These are phyloP conservation scores for Porites rus DNA, from an alignment of 92 coral and sea anemone species.

Conservation along the genomic window DNA sequence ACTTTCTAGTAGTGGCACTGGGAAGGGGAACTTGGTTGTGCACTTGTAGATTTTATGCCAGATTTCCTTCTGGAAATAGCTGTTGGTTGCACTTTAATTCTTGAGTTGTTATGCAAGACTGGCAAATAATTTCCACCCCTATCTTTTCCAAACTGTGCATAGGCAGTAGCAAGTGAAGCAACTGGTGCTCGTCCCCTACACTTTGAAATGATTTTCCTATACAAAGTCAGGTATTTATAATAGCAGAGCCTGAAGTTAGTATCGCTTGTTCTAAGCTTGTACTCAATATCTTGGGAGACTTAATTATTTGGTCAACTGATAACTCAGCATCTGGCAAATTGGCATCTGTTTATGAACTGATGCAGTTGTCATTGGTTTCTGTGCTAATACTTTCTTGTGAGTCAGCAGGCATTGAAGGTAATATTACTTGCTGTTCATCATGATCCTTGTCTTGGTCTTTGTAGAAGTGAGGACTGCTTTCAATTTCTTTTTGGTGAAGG, in stretches of 20 bases:
- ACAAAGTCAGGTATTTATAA: conserved; percentile 54
- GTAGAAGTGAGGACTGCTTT: conserved; percentile 33
- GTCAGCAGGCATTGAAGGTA: not conserved
- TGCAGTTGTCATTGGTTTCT: not conserved
- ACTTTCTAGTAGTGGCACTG: too few species aligned
- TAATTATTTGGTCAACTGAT: conserved; percentile 43
- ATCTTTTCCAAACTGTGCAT: conserved; percentile 58
- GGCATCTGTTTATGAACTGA: not conserved
- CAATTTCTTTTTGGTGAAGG: conserved; percentile 59
- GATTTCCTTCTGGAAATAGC: conserved; percentile 64
- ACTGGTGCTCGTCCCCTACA: conserved; percentile 74
- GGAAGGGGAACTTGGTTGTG: conserved; percentile 32
- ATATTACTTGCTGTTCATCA: not conserved
- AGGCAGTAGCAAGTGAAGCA: conserved; percentile 62
- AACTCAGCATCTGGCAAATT: conserved; percentile 14
- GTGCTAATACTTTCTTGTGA: not conserved
- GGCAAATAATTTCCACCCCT: conserved; percentile 57
- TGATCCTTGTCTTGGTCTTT: conserved; percentile 13
- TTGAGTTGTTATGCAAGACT: conserved; percentile 58
- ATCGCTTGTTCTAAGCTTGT: conserved; percentile 63
- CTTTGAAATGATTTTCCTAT: conserved; percentile 50
- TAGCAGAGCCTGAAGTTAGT: conserved; percentile 56
- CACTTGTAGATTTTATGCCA: conserved; percentile 60
- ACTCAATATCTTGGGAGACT: conserved; percentile 61
- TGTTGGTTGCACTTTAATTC: conserved; percentile 71